phyloP scores from a whole-genome alignment of 35 echinoderm and acorn worm genomes.

The Apostichopus californicus region DNA sequence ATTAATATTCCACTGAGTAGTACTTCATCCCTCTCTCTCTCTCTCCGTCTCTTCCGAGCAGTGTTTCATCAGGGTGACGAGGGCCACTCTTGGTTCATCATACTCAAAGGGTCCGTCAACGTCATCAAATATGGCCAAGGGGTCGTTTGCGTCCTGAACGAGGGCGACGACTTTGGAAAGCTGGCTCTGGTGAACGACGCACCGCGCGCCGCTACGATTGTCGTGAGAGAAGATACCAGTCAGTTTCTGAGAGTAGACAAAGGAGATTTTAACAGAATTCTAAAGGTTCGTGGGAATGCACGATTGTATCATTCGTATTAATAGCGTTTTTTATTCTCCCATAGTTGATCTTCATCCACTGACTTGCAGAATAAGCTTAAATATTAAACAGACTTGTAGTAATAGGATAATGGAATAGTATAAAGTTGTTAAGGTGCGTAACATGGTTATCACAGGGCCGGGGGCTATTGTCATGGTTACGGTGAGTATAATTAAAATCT shows the following conservation, averaged over 20 bases:
- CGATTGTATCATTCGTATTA: too few species aligned
- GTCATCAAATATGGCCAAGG: conserved; percentile 97
- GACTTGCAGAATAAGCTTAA: too few species aligned
- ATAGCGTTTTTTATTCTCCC: too few species aligned
- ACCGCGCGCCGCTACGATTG: conserved; percentile 88
- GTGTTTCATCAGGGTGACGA: conserved; percentile 99
- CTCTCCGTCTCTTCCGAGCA: conserved; percentile 6
- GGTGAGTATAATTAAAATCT: too few species aligned
- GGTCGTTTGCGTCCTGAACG: conserved; percentile 92
- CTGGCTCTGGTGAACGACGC: conserved; percentile 93
- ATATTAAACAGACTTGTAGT: too few species aligned
- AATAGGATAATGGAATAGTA: too few species aligned
- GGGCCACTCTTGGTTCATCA: conserved; percentile 97
- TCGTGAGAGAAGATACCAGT: conserved; percentile 92
- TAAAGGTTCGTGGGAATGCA: conserved; percentile 60
- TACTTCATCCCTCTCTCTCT: background rate
- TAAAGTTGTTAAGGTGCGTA: too few species aligned
- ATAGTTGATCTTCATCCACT: too few species aligned
- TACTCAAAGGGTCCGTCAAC: conserved; percentile 89
- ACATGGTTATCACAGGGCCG: too few species aligned
- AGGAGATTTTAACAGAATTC: conserved; percentile 93
- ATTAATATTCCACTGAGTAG: too few species aligned
- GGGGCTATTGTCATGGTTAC: too few species aligned
- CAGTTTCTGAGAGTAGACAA: conserved; percentile 96
- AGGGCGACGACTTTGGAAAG: conserved; percentile 98